These are phyloP conservation scores for Natrix natrix DNA, from an alignment of 2,797 vertebrate genomes.

Conservation along the genomic window DNA sequence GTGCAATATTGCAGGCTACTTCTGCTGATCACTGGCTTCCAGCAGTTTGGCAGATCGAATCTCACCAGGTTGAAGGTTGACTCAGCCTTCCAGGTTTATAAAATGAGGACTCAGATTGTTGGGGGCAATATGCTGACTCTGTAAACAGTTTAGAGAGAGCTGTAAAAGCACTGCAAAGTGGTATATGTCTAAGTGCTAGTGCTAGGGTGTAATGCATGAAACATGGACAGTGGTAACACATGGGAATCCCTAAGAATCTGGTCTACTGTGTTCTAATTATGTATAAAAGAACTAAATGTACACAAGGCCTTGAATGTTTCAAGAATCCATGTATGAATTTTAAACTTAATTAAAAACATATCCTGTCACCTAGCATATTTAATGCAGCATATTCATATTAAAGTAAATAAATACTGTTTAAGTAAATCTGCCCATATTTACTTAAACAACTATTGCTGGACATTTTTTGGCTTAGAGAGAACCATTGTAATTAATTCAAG, in stretches of 20 bases:
- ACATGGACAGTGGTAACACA: background rate
- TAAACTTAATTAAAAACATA: background rate
- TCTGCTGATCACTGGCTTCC: too few species aligned
- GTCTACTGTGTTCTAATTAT: background rate
- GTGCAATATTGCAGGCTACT: too few species aligned
- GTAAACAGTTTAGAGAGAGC: too few species aligned
- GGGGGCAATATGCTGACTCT: too few species aligned
- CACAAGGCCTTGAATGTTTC: background rate
- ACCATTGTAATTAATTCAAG: constrained; percentile 30
- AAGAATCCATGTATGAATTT: background rate
- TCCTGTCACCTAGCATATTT: background rate
- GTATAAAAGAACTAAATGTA: background rate
- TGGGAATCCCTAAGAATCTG: background rate
- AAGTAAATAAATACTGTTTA: background rate
- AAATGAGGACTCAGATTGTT: too few species aligned
- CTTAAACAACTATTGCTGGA: constrained; percentile 22
- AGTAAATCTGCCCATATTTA: constrained; percentile 6
- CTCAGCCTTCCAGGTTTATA: too few species aligned
- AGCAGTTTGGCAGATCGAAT: too few species aligned
- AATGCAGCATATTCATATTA: background rate
- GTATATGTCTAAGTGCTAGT: too few species aligned
- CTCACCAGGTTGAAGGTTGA: too few species aligned
- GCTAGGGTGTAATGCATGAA: background rate
- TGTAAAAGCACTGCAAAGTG: too few species aligned
- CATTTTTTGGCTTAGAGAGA: constrained; percentile 24